Base-by-base conservation (phyloP, 2,888 invertebrate species). In the Cactoblastis cactorum region DNA sequence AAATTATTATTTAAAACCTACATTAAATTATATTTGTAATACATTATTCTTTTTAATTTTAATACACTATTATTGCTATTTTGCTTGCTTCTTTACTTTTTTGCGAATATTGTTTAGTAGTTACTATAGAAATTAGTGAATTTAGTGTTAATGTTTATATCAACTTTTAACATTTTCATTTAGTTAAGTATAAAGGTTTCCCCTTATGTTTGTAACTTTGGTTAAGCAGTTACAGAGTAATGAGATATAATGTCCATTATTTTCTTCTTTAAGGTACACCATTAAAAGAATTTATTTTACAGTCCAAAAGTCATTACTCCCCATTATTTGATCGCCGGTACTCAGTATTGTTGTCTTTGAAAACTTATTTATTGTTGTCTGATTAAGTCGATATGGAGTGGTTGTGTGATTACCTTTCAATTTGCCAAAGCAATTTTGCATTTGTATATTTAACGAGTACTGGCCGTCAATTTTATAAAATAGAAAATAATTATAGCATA, bases 351-450 rank as follows among this genome's bases (percentile, higher is more conserved):
- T 66, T 70, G 67, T 63, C 56, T 71, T 74, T 67, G 48, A 70
- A 73, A 73, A 69, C 72, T 64, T 70, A 73, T 71, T 74, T 78
- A 69, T 76, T 68, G 66, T 62, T 67, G 65, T 73, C 71, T 65
- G 61, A 62, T 58, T 70, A 56, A 56, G 66, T 70, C 61, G 57
- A 54, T 68, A 65, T 59, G 59, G 62, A 62, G 55, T 59, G 74
- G 74, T 80, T 77, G 74, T 73, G 60, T 71, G 61, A 54, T 65
- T 61, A 59, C 59, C 64, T 67, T 75, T 67, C 65, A 70, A 69
- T 73, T 82, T 80, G 82, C 87, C 88, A 87, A 87, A 88, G 86
- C 76, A 67, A 71, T 69, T 61, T 63, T 80, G 84, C 82, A 86
- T 85, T 87, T 85, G 69, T 82, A 74, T 76, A 74, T 70, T 68